phyloP scores from a whole-genome alignment of 1,140 invertebrate genomes.

The Cataglyphis hispanica region DNA sequence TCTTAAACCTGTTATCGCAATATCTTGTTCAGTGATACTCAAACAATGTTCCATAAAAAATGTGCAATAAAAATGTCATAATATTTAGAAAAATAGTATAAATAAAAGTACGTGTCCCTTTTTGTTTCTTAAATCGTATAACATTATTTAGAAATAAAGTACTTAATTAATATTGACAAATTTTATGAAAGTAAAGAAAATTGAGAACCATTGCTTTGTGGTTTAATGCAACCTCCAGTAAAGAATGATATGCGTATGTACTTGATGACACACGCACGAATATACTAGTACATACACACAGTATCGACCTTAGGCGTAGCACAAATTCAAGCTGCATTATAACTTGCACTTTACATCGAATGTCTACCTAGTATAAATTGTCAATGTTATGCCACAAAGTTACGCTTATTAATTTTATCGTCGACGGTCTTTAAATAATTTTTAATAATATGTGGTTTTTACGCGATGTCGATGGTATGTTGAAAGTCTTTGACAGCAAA shows the following conservation, averaged over 20 bases:
- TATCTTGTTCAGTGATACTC: not conserved
- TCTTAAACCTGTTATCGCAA: slow-evolving; percentile 7
- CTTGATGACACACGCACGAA: not conserved
- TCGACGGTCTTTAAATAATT: not conserved
- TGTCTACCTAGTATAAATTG: not conserved
- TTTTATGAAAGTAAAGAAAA: not conserved
- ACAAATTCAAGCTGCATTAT: slow-evolving; percentile 22
- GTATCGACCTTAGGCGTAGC: slow-evolving; percentile 9
- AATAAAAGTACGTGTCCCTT: not conserved
- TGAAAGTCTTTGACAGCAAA: not conserved
- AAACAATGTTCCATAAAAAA: not conserved
- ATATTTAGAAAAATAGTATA: not conserved
- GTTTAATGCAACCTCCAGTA: slow-evolving; percentile 2
- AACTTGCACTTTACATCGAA: not conserved
- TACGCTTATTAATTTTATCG: not conserved
- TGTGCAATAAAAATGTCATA: not conserved
- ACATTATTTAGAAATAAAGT: not conserved
- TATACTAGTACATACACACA: not conserved
- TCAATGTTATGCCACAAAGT: not conserved
- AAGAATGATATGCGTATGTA: slow-evolving; percentile 27
- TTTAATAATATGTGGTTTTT: not conserved
- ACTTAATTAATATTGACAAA: not conserved
- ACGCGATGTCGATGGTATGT: not conserved
- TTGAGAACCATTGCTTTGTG: slow-evolving; percentile 1
- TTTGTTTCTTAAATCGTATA: not conserved